Evolutionary conservation across 1,140 invertebrate species (phyloP).

Genomic region (Apis mellifera): DNA sequence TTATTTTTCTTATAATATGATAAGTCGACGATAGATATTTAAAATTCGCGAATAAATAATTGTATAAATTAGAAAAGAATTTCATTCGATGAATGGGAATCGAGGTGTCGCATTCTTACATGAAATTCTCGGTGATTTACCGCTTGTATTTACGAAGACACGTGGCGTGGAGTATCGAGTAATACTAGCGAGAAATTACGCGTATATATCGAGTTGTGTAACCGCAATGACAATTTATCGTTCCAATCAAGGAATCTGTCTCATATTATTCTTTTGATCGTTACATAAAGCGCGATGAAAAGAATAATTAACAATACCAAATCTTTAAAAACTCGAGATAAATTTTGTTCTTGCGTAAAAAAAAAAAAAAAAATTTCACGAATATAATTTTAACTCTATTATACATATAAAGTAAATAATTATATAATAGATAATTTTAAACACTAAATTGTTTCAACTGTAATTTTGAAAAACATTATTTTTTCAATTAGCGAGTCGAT

Average conservation of each 20-base stretch:
- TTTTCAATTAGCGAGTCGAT: not conserved
- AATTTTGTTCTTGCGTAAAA: not conserved
- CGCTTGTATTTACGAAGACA: too few species aligned
- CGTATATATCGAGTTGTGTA: not conserved
- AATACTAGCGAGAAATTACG: not conserved
- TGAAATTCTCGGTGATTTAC: not conserved
- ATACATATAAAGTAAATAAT: too few species aligned
- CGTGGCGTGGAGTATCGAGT: too few species aligned
- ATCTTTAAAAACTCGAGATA: not conserved
- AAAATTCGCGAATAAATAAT: too few species aligned
- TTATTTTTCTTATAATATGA: too few species aligned
- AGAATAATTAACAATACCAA: not conserved
- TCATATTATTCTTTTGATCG: not conserved
- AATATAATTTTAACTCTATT: not conserved
- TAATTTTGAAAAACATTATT: not conserved
- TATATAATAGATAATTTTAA: too few species aligned
- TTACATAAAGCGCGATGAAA: not conserved
- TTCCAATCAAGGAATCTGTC: not conserved
- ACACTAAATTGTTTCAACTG: not conserved
- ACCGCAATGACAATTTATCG: not conserved
- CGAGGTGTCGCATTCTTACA: too few species aligned
- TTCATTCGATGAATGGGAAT: not conserved
- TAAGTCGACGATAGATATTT: too few species aligned
- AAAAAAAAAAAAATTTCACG: not conserved
- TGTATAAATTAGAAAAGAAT: not conserved